These are phyloP conservation scores for Isurus oxyrinchus DNA, from an alignment of 2,113 vertebrate genomes.

Conservation along the genomic window DNA sequence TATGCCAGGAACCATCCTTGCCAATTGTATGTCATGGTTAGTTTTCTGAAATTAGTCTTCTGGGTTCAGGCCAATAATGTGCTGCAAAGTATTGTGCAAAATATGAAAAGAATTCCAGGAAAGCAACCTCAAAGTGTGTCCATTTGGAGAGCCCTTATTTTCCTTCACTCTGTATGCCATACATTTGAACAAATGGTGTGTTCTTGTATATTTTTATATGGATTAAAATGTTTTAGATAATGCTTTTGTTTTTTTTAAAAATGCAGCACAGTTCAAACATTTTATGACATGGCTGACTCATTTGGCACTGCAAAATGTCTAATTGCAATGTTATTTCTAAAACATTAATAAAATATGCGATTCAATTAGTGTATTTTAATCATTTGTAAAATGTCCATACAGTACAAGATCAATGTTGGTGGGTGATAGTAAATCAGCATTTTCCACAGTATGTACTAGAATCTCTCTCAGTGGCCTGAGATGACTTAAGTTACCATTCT, in stretches of 20 bases:
- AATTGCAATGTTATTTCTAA: slow-evolving; percentile 10
- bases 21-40: background rate
- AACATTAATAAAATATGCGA: slow-evolving; percentile 4
- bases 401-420: background rate
- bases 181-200: background rate
- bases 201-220: slow-evolving; percentile 16
- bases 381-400: background rate
- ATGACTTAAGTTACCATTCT: background rate
- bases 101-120: background rate
- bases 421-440: background rate
- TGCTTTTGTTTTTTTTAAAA: background rate
- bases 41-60: background rate
- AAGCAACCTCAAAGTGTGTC: background rate
- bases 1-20: background rate
- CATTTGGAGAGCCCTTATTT: background rate
- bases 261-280: background rate
- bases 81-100: background rate
- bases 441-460: background rate
- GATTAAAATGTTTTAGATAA: background rate
- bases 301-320: background rate
- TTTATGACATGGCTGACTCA: background rate
- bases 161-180: background rate
- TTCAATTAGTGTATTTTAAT: slow-evolving; percentile 10
- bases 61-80: background rate
- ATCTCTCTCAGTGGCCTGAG: background rate